Evolutionary conservation across 2,888 invertebrate genomes (phyloP), one percentile per base, ranked within the genome.

Genomic region (Acanthosepion esculentum): DNA sequence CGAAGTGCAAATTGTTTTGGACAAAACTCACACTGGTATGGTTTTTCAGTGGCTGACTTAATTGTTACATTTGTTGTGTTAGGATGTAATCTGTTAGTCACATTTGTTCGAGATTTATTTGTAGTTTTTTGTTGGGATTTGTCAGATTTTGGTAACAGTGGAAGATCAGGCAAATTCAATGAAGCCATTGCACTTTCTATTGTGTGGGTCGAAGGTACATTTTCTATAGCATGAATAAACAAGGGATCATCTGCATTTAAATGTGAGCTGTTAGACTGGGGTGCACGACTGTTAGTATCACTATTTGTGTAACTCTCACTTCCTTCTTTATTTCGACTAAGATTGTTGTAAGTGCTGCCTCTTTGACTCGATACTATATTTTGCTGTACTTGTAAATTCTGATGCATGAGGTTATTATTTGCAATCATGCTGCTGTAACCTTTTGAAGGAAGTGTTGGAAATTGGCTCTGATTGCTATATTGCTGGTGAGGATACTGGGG

Each of bases 1-100:
- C 53, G 93, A 29, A 93, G 48, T 18, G 93, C 93, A 93, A 93
- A 93, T 33, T 93, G 93, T n/a, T 93, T 93, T 2, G 18, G 48
- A 48, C 93, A 93, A 93, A 93, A 6, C 18, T 53, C 93, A 29
- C 93, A 93, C 29, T 53, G 18, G 93, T 93, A 93, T 18, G 53
- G 29, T 53, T 93, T 93, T 78, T 78, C 78, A 3, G 33, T n/a
- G 33, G n/a, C 1, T 15, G n/a, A 15, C 78, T 78, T 78, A 5
- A 33, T 15, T 41, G 41, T 41, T 15, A 10, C 4, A 0, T 78
- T 78, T n/a, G 29, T 8, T 7, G 15, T 7, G 78, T 78, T 78
- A 15, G 78, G 33, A 33, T 7, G 15, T 33, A n/a, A 78, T 78
- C 15, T 33, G n/a, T 12, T n/a, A 33, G 78, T 8, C 0, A 78